phyloP scores from a whole-genome alignment of 2,797 vertebrate species.

The Iguana delicatissima region DNA sequence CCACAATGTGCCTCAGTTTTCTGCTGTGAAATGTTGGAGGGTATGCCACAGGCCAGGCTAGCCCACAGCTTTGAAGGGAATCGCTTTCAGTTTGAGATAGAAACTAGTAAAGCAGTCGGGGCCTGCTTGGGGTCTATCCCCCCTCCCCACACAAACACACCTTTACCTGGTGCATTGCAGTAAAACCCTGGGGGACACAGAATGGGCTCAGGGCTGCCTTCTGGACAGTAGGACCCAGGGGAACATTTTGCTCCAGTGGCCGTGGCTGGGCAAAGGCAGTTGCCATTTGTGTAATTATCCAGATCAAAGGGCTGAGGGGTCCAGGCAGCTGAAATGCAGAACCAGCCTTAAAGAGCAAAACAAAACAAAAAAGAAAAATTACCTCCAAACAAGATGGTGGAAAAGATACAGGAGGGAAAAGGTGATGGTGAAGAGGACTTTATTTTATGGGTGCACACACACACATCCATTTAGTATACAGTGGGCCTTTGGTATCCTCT shows the following conservation, averaged over 20 bases:
- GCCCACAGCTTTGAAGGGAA: too few species aligned
- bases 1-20: too few species aligned
- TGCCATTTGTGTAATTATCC: constrained; percentile 94
- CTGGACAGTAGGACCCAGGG: constrained; percentile 89
- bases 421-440: background rate
- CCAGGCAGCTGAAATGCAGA: constrained; percentile 94
- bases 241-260: constrained; percentile 92
- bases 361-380: background rate
- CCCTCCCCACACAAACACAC: background rate
- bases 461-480: too few species aligned
- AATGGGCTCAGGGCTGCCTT: constrained; percentile 87
- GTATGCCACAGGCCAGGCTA: too few species aligned
- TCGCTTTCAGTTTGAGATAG: too few species aligned
- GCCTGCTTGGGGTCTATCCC: too few species aligned
- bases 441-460: too few species aligned
- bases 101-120: too few species aligned
- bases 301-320: constrained; percentile 92
- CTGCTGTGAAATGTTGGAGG: too few species aligned
- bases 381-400: background rate
- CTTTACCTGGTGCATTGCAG: constrained; percentile 88
- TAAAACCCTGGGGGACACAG: constrained; percentile 87
- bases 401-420: background rate
- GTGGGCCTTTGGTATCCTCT: too few species aligned
- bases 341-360: constrained; percentile 87
- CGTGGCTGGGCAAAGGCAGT: constrained; percentile 94